Evolutionary conservation across 2,113 vertebrate genomes (phyloP), one percentile per base, ranked within the genome.

Genomic region (Triplophysa rosa): DNA sequence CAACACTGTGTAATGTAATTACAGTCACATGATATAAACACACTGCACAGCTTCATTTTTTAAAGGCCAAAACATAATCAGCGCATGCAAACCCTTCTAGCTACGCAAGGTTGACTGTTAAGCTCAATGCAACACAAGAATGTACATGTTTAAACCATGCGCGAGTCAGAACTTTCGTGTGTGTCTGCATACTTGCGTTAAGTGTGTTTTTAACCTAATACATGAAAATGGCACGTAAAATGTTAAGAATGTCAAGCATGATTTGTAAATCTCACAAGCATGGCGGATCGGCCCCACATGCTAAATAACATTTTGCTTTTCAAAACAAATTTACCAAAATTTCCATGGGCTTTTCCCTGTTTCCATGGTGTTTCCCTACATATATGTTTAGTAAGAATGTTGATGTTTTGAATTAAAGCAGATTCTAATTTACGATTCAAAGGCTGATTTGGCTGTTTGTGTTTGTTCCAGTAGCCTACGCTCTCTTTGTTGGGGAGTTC

Each of bases 201-300:
- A n/a, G 52, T 21, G 8, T 54, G 10, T 45, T 45, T 45, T 12
- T 45, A 45, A 11, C 12, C 42, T 12, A 11, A 11, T 45, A 45
- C 42, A 11, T 52, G 49, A 52, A 16, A 52, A n/a, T 11, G 19
- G 54, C n/a, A 58, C 54, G 9, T n/a, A 58, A n/a, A 58, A 58
- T 21, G 2, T 58, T n/a, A 58, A n/a, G 54, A n/a, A 9, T 58
- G 42, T 58, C 6, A 59, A 76, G 86, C 63, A 91, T 91, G 86
- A 89, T 90, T 91, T 90, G 87, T 1, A 29, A 63, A 19, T 45
- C 23, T n/a, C 8, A 63, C 21, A 29, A 29, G 58, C 71, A 65
- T 77, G 45, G 42, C 33, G 24, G 14, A 26, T 16, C 62, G 23
- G 4, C 42, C 19, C 56, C n/a, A 24, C 52, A 37, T 76, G 62